Base-by-base conservation (phyloP, 2,113 vertebrate genomes). In the Quiscalus mexicanus region DNA sequence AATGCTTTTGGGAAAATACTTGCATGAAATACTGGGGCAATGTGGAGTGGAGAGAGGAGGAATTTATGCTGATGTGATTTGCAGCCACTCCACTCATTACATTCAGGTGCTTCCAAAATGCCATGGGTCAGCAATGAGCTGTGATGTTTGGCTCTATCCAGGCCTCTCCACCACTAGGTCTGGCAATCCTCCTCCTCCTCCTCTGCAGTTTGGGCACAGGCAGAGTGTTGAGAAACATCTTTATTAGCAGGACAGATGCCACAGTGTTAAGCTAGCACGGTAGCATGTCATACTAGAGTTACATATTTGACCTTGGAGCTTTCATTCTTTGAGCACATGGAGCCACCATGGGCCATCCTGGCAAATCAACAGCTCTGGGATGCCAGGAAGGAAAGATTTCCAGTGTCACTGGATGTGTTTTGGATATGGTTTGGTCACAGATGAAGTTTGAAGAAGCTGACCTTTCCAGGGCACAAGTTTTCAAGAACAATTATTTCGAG, bases 211-310 rank as follows among this genome's bases (percentile, higher is more conserved):
- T 39, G 81, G 84, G 49, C 81, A 50, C 84, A 62, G 87, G 12
- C 27, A 60, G 89, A 22, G 67, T 76, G 87, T 84, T 95, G 91
- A 80, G 77, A 91, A 79, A 89, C 78, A 77, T 79, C 87, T 90
- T 87, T 79, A 76, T 96, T 87, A 71, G 78, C 62, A 79, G 84
- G 74, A 45, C 70, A 94, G 94, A 59, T 93, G 87, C 87, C 87
- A 69, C 5, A 7, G 58, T 45, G 81, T 75, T 94, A 82, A 93
- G 89, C 74, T 81, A 8, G 15, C 7, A 31, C 23, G 13, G 64
- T 37, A 91, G 37, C 37, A 19, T 60, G 42, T 71, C 68, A 1
- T 55, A 0, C 87, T 91, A 76, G 31, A 81, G 65, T 91, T 95
- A 78, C 78, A 37, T 19, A 15, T 37, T 16, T 82, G 93, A 91